Conservation (phyloP, 1,140 invertebrate genomes). For the Cherax destructor region DNA sequence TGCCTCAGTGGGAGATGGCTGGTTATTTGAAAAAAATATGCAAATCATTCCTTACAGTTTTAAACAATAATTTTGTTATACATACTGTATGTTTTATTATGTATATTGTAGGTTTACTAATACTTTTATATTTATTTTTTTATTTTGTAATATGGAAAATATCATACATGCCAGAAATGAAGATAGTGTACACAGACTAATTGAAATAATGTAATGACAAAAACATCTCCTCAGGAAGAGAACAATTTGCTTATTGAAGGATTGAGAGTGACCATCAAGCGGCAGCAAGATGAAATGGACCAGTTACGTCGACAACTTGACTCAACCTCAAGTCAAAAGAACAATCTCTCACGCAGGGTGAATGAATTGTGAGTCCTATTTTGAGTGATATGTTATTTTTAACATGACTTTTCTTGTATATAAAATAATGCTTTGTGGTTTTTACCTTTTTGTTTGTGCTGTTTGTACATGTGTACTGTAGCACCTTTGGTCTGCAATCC, state of each 20-base stretch:
- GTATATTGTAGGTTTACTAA: background rate
- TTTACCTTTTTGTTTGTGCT: too few relatives aligned
- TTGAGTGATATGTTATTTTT: background rate
- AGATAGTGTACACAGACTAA: too few relatives aligned
- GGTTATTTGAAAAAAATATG: background rate
- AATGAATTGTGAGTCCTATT: constrained; percentile 19
- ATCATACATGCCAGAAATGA: too few relatives aligned
- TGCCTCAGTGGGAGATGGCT: too few relatives aligned
- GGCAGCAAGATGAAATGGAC: constrained; percentile 35
- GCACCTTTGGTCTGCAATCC: too few relatives aligned
- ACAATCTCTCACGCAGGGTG: background rate
- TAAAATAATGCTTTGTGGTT: too few relatives aligned
- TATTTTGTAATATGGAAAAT: too few relatives aligned
- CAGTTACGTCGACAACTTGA: constrained; percentile 21
- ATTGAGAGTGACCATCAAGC: constrained; percentile 29
- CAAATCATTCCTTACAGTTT: background rate
- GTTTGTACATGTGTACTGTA: too few relatives aligned
- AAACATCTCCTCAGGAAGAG: constrained; percentile 22
- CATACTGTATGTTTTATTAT: background rate
- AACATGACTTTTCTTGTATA: background rate
- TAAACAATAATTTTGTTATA: background rate
- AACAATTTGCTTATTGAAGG: constrained; percentile 29
- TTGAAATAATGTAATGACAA: background rate
- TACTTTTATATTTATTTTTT: background rate
- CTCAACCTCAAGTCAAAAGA: background rate